Conservation (phyloP, 2,797 vertebrate genomes). For the Manis crassicaudata region DNA sequence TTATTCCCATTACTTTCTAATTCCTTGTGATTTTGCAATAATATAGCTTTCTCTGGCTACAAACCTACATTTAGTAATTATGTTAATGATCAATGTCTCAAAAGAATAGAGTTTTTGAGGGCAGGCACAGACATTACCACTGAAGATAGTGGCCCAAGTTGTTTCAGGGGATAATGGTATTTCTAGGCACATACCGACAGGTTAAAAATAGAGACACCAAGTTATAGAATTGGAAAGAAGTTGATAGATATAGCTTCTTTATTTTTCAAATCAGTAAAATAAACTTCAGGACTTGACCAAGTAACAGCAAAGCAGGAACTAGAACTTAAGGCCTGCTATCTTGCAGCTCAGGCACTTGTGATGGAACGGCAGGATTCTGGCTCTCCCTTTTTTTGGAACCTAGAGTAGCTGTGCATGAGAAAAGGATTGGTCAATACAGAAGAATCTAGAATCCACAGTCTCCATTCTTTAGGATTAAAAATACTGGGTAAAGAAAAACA, state of each 20-base stretch:
- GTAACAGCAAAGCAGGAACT: neutral
- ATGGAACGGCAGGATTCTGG: neutral
- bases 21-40: neutral
- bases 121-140: neutral
- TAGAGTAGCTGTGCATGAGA: neutral
- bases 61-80: neutral
- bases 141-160: neutral
- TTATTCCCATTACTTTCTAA: neutral
- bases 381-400: neutral
- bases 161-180: neutral
- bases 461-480: neutral
- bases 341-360: neutral
- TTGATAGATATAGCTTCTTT: neutral
- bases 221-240: neutral
- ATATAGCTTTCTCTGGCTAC: neutral
- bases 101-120: neutral
- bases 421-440: neutral
- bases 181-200: neutral
- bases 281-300: neutral
- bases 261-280: conserved; percentile 26
- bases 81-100: neutral
- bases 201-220: neutral
- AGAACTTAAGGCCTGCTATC: neutral
- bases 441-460: neutral
- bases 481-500: neutral